These are phyloP conservation scores for Euzophera pinguis DNA, from an alignment of 2,888 invertebrate genomes.

Conservation along the genomic window DNA sequence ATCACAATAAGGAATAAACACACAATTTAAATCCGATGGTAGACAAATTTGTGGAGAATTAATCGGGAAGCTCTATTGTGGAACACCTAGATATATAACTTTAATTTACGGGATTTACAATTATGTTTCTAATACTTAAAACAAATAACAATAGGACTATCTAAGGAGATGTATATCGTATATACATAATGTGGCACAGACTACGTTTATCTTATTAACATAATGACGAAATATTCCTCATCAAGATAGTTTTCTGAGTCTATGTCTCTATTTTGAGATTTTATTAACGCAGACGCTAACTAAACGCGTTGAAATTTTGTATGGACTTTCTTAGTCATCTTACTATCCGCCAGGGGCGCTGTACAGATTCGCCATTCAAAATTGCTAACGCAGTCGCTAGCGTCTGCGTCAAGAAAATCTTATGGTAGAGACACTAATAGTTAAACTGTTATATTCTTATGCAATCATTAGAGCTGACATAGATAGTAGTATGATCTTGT, in stretches of 20 bases:
- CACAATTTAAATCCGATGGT: slow-evolving; percentile 41
- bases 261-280: too few relatives aligned
- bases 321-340: too few relatives aligned
- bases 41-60: slow-evolving; percentile 52
- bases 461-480: neutral
- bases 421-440: neutral
- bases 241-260: neutral
- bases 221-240: slow-evolving; percentile 25
- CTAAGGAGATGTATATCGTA: slow-evolving; percentile 65
- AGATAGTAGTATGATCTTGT: neutral
- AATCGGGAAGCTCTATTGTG: slow-evolving; percentile 70
- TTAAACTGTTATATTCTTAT: neutral
- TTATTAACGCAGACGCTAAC: too few relatives aligned
- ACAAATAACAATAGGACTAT: slow-evolving; percentile 68
- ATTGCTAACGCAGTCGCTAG: too few relatives aligned
- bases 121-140: slow-evolving; percentile 53
- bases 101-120: slow-evolving; percentile 54
- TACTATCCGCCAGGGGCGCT: too few relatives aligned
- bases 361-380: too few relatives aligned
- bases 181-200: slow-evolving; percentile 73
- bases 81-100: slow-evolving; percentile 53
- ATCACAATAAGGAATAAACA: slow-evolving; percentile 24
- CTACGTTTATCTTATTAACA: slow-evolving; percentile 42
- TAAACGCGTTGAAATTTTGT: too few relatives aligned
- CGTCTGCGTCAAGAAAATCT: too few relatives aligned